These are phyloP conservation scores for Menidia beryllina DNA, from an alignment of 2,113 vertebrate genomes.

Conservation along the genomic window DNA sequence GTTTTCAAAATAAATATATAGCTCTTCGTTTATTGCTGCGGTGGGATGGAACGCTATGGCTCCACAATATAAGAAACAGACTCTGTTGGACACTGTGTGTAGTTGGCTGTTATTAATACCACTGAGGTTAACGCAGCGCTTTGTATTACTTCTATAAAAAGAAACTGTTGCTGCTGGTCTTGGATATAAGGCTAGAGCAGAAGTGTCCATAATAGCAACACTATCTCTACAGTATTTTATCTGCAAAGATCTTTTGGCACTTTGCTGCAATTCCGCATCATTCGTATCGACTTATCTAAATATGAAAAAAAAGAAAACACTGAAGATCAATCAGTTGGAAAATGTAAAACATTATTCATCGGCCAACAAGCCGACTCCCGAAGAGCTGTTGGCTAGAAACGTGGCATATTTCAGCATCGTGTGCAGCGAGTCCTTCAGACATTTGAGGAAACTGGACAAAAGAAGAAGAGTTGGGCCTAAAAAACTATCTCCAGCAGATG, in stretches of 20 bases:
- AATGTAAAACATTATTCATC: neutral
- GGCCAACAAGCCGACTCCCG: neutral
- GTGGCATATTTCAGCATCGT: neutral
- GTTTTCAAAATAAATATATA: slow-evolving; percentile 79
- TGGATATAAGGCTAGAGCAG: no score
- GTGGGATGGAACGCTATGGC: slow-evolving; percentile 44
- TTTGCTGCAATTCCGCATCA: neutral
- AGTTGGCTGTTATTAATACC: neutral
- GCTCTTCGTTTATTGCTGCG: slow-evolving; percentile 68
- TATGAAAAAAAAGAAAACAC: neutral
- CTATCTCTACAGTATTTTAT: no score
- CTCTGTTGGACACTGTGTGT: slow-evolving; percentile 8
- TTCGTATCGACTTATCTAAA: neutral
- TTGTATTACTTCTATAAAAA: neutral
- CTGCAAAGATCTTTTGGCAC: neutral
- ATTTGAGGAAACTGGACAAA: no score
- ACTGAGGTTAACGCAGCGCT: neutral
- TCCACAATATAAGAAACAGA: slow-evolving; percentile 22
- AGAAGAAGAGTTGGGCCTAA: no score
- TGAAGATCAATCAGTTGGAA: neutral
- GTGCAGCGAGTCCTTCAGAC: no score
- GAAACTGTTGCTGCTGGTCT: no score
- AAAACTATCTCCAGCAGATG: no score
- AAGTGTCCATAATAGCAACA: no score
- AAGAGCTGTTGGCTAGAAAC: neutral